Evolutionary conservation across 2,888 invertebrate genomes (phyloP).

Genomic region (Platycnemis pennipes): DNA sequence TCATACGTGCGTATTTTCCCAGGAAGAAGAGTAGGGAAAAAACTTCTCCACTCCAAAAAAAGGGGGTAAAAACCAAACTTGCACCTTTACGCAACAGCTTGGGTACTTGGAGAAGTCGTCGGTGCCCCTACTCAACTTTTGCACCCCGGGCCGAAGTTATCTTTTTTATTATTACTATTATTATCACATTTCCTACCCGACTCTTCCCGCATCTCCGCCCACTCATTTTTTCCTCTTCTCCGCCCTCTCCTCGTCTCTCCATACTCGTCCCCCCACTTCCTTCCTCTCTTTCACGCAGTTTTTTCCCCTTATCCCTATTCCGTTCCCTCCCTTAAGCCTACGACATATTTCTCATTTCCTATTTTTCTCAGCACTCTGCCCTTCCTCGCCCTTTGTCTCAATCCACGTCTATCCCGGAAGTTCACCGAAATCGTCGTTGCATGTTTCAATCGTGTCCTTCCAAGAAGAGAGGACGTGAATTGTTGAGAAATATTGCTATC

Average conservation of each 20-base stretch:
- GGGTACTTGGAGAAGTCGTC: not conserved
- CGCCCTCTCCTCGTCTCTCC: too few species aligned
- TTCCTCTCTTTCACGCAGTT: not conserved
- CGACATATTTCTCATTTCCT: not conserved
- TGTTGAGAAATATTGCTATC: not conserved
- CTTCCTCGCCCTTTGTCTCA: not conserved
- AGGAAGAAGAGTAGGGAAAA: not conserved
- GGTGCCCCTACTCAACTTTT: not conserved
- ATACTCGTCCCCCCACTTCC: not conserved
- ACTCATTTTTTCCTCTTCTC: not conserved
- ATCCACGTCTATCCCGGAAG: not conserved
- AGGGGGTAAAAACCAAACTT: not conserved
- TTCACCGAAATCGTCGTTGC: not conserved
- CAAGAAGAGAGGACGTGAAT: not conserved
- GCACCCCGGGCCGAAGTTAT: not conserved
- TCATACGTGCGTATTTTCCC: not conserved
- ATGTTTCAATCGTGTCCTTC: constrained; percentile 16
- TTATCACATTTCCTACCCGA: not conserved
- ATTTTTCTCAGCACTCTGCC: not conserved
- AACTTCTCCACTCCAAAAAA: not conserved
- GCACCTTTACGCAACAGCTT: not conserved
- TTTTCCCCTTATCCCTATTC: not conserved
- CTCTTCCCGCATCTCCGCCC: not conserved
- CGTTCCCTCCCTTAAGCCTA: not conserved
- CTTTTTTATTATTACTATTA: constrained; percentile 12